These are phyloP conservation scores for Corbicula japonica DNA, from an alignment of 2,888 invertebrate genomes.

Conservation along the genomic window DNA sequence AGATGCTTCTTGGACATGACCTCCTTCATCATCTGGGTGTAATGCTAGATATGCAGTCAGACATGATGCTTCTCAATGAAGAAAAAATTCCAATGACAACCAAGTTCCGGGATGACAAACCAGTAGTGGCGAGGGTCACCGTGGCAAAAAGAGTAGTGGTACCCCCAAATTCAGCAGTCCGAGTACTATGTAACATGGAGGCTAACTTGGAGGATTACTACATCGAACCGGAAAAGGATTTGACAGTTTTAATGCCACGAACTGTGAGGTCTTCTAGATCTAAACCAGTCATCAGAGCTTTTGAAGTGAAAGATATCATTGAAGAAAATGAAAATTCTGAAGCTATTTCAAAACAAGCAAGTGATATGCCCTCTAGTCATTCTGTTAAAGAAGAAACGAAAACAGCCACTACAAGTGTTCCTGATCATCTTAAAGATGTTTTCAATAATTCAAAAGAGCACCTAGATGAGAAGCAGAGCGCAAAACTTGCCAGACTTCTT, in stretches of 20 bases:
- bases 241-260: constrained; percentile 6
- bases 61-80: background rate
- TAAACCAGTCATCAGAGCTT: constrained; percentile 8
- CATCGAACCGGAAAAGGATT: constrained; percentile 25
- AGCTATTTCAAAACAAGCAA: no score
- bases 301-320: no score
- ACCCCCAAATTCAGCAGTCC: constrained; percentile 28
- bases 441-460: no score
- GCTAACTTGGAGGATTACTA: constrained; percentile 12
- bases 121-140: constrained; percentile 16
- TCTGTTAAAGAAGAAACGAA: no score
- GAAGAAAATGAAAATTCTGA: no score
- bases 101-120: background rate
- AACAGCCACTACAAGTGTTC: no score
- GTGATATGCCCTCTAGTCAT: no score
- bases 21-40: constrained; percentile 1
- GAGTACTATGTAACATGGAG: constrained; percentile 16
- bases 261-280: background rate
- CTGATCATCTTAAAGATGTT: no score
- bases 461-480: no score
- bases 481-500: no score
- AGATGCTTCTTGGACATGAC: constrained; percentile 45
- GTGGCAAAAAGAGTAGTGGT: constrained; percentile 7
- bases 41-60: constrained; percentile 26
- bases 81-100: background rate